Conservation (phyloP, 2,113 vertebrate genomes). For the Otolemur garnettii region DNA sequence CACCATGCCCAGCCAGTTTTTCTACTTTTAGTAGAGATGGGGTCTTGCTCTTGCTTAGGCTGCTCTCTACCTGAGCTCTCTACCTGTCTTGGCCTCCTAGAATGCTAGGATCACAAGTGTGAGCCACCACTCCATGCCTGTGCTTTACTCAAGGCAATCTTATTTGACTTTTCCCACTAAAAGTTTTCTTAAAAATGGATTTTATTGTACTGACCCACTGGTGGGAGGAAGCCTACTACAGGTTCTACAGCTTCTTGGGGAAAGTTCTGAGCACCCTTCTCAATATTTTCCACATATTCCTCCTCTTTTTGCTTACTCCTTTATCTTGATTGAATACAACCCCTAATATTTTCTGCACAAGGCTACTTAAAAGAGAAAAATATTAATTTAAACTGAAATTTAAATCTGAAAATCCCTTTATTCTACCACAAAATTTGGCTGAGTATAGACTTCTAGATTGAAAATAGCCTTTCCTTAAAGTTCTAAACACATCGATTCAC, state of each 20-base stretch:
- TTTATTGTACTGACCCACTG: neutral
- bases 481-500: neutral
- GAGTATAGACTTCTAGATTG: neutral
- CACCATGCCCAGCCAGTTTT: too few species aligned
- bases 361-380: conserved; percentile 4
- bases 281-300: conserved; percentile 4
- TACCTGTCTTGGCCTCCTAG: too few species aligned
- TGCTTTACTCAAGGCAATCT: neutral
- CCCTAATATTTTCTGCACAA: neutral
- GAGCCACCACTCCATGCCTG: too few species aligned
- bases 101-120: too few species aligned
- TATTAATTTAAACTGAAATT: neutral
- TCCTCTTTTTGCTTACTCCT: neutral
- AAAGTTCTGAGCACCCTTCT: neutral
- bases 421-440: neutral
- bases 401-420: conserved; percentile 30
- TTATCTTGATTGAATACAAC: conserved; percentile 45
- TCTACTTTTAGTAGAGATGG: too few species aligned
- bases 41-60: too few species aligned
- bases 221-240: neutral
- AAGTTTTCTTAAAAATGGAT: conserved; percentile 29
- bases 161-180: neutral
- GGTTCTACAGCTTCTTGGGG: neutral
- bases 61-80: too few species aligned
- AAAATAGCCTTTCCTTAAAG: conserved; percentile 2